Conservation (phyloP, 1,140 invertebrate genomes). For the Mizuhopecten yessoensis region DNA sequence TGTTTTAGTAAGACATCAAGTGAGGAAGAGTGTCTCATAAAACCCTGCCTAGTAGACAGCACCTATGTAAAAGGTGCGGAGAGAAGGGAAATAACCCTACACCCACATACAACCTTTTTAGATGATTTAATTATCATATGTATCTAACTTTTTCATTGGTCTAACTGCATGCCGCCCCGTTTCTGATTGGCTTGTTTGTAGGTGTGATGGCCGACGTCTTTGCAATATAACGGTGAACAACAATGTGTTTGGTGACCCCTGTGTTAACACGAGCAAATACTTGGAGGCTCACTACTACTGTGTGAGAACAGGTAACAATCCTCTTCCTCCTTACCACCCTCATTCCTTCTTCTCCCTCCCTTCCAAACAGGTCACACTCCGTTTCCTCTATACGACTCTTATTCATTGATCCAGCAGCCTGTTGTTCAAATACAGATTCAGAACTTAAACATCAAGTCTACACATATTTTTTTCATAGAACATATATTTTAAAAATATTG, state of each 20-base stretch:
- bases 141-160: neutral
- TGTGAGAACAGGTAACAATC: constrained; percentile 89
- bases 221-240: constrained; percentile 67
- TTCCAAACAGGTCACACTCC: no score
- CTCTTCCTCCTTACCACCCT: neutral
- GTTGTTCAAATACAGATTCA: no score
- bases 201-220: constrained; percentile 68
- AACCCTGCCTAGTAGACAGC: no score
- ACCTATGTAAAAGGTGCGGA: neutral
- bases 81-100: neutral
- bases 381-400: neutral
- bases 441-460: no score
- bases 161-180: neutral
- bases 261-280: constrained; percentile 96
- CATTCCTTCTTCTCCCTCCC: neutral
- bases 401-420: no score
- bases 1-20: neutral
- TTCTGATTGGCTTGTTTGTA: constrained; percentile 52
- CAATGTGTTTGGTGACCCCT: constrained; percentile 92
- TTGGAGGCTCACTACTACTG: constrained; percentile 97
- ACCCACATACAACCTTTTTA: neutral
- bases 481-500: no score
- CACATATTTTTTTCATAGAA: no score
- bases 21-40: neutral
- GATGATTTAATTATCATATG: neutral